phyloP scores from a whole-genome alignment of 2,797 vertebrate genomes.

The Australoheros facetus region DNA sequence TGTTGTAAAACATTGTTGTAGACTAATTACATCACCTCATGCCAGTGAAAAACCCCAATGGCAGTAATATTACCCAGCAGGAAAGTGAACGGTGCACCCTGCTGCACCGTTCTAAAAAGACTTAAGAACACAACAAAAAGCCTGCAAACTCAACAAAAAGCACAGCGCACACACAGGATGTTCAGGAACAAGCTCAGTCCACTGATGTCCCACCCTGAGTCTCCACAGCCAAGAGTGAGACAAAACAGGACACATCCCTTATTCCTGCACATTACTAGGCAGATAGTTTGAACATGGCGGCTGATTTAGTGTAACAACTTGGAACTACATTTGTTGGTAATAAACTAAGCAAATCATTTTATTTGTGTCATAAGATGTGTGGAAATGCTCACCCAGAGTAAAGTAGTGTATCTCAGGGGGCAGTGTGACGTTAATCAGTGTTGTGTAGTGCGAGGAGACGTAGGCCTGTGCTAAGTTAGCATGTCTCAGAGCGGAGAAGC shows the following conservation, averaged over 20 bases:
- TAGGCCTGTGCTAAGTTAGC: slow-evolving; percentile 88
- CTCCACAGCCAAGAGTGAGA: not conserved
- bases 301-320: not conserved
- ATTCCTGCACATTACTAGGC: not conserved
- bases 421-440: slow-evolving; percentile 86
- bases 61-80: not conserved
- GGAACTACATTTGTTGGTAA: not conserved
- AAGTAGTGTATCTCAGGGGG: slow-evolving; percentile 91
- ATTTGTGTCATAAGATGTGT: not conserved
- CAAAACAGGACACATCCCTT: not conserved
- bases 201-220: not conserved
- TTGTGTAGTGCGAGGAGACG: slow-evolving; percentile 85
- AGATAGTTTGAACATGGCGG: not conserved
- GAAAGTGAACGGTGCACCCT: not conserved
- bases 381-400: slow-evolving; percentile 86
- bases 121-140: not conserved
- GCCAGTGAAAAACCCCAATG: not conserved
- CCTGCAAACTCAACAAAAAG: no score
- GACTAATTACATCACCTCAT: not conserved
- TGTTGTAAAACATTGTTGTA: not conserved
- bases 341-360: not conserved
- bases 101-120: not conserved
- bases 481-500: slow-evolving; percentile 93
- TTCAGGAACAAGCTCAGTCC: not conserved
- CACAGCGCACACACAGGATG: not conserved